Conservation (phyloP, 2,888 invertebrate species). For the Metallyticus violacea region DNA sequence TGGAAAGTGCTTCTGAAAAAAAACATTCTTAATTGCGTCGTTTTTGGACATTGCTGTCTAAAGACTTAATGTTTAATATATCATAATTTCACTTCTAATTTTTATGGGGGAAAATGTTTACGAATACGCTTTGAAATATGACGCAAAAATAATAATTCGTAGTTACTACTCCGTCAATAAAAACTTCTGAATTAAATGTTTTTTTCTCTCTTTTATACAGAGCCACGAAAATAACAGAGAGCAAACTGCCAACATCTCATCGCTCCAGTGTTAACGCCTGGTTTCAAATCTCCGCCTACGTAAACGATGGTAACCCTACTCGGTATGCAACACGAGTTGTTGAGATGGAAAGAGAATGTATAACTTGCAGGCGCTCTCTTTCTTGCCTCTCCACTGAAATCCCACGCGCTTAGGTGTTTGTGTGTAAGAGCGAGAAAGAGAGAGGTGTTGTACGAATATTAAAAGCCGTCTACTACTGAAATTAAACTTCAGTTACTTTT, state of each 20-base stretch:
- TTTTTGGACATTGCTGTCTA: too few species aligned
- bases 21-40: too few species aligned
- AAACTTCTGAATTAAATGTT: too few species aligned
- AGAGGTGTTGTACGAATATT: background rate
- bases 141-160: too few species aligned
- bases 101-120: too few species aligned
- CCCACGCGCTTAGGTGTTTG: background rate
- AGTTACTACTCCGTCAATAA: too few species aligned
- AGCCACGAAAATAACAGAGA: background rate
- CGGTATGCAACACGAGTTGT: background rate
- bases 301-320: background rate
- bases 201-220: too few species aligned
- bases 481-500: background rate
- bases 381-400: background rate
- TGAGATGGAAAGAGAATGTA: background rate
- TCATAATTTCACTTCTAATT: too few species aligned
- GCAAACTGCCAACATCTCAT: background rate
- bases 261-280: background rate
- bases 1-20: too few species aligned
- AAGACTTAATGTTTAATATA: too few species aligned
- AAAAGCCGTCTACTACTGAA: background rate
- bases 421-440: background rate
- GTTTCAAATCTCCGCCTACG: background rate
- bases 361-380: background rate
- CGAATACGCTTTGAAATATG: too few species aligned